Evolutionary conservation across 92 coral and sea anemone genomes (phyloP).

Genomic region (Desmophyllum pertusum): DNA sequence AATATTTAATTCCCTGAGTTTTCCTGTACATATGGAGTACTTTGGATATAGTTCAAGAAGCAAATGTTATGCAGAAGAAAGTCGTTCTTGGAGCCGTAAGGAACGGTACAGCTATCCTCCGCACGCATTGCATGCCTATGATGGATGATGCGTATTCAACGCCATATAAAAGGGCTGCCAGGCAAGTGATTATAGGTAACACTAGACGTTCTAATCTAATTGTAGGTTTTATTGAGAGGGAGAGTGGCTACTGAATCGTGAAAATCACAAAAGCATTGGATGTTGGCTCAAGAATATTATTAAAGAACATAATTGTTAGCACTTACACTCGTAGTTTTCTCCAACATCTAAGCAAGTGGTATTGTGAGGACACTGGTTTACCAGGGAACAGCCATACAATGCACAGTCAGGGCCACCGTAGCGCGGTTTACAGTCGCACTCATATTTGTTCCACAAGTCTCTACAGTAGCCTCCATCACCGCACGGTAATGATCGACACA

Average conservation of each 20-base stretch:
- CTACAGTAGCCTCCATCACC: slow-evolving; percentile 80
- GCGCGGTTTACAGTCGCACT: slow-evolving; percentile 84
- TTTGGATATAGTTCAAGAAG: not conserved
- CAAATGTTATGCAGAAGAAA: not conserved
- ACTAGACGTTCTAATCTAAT: too few species aligned
- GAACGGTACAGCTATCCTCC: not conserved
- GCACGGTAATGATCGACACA: slow-evolving; percentile 75
- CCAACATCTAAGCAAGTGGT: slow-evolving; percentile 82
- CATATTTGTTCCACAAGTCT: slow-evolving; percentile 85
- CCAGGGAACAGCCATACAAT: slow-evolving; percentile 87
- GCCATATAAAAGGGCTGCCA: too few species aligned
- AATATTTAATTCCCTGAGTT: not conserved
- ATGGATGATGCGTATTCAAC: too few species aligned
- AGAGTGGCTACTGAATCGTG: too few species aligned
- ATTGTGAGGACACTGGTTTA: slow-evolving; percentile 76
- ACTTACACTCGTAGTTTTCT: slow-evolving; percentile 89
- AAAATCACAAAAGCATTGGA: not conserved
- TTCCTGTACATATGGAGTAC: not conserved
- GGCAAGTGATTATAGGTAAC: too few species aligned
- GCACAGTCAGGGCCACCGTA: slow-evolving; percentile 95
- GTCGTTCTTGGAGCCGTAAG: not conserved
- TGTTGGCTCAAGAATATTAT: not conserved
- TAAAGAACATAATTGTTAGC: not conserved
- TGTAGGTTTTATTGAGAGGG: too few species aligned
- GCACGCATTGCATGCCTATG: too few species aligned